Evolutionary conservation across 2,797 vertebrate species (phyloP), one percentile per base, ranked within the genome.

Genomic region (Gallirallus australis): DNA sequence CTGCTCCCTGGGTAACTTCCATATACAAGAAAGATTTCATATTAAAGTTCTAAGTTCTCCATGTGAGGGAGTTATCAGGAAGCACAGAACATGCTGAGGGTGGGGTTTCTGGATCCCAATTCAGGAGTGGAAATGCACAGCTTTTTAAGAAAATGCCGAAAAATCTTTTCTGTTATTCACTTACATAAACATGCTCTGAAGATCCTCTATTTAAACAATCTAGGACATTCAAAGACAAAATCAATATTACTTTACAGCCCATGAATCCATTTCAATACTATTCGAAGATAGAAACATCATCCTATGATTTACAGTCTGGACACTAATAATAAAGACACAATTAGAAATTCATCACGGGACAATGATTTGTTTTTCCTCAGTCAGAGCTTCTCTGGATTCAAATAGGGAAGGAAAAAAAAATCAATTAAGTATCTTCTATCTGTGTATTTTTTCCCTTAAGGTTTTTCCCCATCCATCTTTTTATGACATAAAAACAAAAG

Each of bases 211-310:
- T 73, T 78, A 73, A 87, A 89, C 71, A 68, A 75, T 28, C 57
- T 47, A 83, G 48, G 23, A 75, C 19, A 78, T 54, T 56, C 82
- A 71, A 61, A 94, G 50, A 81, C 57, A 93, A 86, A 95, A 86
- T 47, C 47, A 57, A 59, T 69, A 59, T 15, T 53, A 63, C 35
- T 89, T 92, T 59, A 82, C 35, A 78, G 75, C 6, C 45, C 42
- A 66, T 12, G 14, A 72, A 66, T 78, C 54, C 61, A 42, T 61
- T 87, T 76, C 63, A 89, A 24, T 56, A 66, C 15, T 45, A 33
- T 6, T 7, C 77, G 28, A 94, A 69, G 61, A 64, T 2, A 87
- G 61, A 91, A 83, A 39, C 21, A 69, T 42, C 60, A 91, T 39
- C 45, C 31, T 73, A 2, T 40, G 19, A 37, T 82, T 71, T 33